Percentiles rank a stretch among this genome's conserved stretches.
Evolutionary conservation across 2,797 vertebrate species (phyloP).

Genomic region (Notolepis coatsorum): DNA sequence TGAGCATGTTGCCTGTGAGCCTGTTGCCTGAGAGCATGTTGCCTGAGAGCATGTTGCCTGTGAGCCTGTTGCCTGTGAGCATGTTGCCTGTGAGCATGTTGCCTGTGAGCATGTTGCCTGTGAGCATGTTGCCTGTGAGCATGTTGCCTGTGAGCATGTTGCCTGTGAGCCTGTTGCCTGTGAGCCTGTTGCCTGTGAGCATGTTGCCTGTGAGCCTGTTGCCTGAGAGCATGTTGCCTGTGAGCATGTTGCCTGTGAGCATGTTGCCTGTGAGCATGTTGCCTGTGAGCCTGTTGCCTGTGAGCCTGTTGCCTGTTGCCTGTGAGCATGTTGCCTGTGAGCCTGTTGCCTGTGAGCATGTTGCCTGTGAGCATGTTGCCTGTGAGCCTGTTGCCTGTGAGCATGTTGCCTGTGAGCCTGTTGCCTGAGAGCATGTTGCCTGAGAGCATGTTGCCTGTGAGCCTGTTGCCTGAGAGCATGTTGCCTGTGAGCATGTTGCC

Average conservation of each 20-base stretch:
- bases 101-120: constrained; percentile 46
- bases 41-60: constrained; percentile 39
- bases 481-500: not conserved
- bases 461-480: not conserved
- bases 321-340: not conserved
- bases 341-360: not conserved
- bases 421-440: not conserved
- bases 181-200: constrained; percentile 1
- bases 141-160: constrained; percentile 5
- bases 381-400: constrained; percentile 3
- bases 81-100: not conserved
- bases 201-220: not conserved
- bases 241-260: constrained; percentile 13
- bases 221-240: not conserved
- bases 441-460: no score
- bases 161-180: constrained; percentile 11
- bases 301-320: not conserved
- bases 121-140: constrained; percentile 40
- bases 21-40: constrained; percentile 44
- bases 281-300: not conserved
- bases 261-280: constrained; percentile 4
- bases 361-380: constrained; percentile 16
- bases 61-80: not conserved
- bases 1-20: not conserved
- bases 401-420: not conserved